Conservation (phyloP, 2,797 vertebrate species). For the Otus scops region DNA sequence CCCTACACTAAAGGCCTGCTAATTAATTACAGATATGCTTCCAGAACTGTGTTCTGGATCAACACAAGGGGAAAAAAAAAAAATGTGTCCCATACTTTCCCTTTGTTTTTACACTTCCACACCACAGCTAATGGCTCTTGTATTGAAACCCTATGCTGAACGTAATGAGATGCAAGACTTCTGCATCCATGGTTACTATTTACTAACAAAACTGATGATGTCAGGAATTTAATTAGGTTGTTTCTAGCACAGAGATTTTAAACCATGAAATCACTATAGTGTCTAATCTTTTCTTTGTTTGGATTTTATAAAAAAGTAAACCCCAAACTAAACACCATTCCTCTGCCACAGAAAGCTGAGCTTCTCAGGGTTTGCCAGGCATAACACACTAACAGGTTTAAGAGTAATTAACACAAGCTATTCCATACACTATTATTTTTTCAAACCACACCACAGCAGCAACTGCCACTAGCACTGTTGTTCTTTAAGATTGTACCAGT, state of each 20-base stretch:
- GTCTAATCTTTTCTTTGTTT: slow-evolving; percentile 69
- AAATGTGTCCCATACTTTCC: background rate
- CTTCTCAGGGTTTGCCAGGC: slow-evolving; percentile 40
- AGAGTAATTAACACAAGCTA: slow-evolving; percentile 62
- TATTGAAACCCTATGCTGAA: slow-evolving; percentile 44
- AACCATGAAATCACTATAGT: slow-evolving; percentile 69
- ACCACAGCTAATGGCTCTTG: slow-evolving; percentile 45
- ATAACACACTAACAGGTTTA: slow-evolving; percentile 67
- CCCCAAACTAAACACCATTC: slow-evolving; percentile 30
- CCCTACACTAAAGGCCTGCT: slow-evolving; percentile 29
- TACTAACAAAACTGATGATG: slow-evolving; percentile 75
- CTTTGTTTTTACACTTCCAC: slow-evolving; percentile 56
- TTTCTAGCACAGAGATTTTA: slow-evolving; percentile 65
- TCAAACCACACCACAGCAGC: background rate
- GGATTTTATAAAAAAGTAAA: slow-evolving; percentile 33
- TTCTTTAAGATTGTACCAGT: background rate
- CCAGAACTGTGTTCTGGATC: slow-evolving; percentile 18
- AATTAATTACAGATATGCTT: slow-evolving; percentile 57
- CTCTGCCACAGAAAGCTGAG: slow-evolving; percentile 38
- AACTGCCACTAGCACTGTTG: background rate
- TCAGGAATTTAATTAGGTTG: slow-evolving; percentile 76
- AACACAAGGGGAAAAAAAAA: background rate
- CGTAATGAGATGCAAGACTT: slow-evolving; percentile 68
- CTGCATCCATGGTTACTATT: slow-evolving; percentile 71
- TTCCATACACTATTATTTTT: slow-evolving; percentile 25